Evolutionary conservation across 2,797 vertebrate genomes (phyloP), one percentile per base, ranked within the genome.

Genomic region (Zalophus californianus): DNA sequence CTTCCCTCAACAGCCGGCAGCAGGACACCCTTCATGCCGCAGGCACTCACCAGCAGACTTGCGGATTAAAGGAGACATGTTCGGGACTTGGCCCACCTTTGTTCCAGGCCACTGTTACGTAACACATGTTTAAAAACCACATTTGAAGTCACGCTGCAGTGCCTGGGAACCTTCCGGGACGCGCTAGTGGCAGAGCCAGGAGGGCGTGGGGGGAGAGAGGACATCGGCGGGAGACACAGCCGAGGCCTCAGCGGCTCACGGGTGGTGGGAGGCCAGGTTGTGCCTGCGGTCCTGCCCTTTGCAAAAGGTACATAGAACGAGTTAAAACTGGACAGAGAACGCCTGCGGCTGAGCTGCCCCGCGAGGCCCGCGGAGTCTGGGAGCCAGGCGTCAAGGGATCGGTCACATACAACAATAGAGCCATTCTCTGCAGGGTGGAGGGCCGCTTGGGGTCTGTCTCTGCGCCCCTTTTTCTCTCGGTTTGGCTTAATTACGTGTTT

Each of bases 341-440:
- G 54, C 85, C 35, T 0, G n/a, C 10, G 79, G 87, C 29, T 3
- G 16, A 38, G 14, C 84, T 64, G 50, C 72, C 44, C 35, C 4
- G 3, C 4, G 11, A 62, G 29, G 38, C 15, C 56, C 62, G 27
- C 3, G 11, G 14, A 48, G 21, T 14, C 23, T 3, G 3, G 11
- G 14, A 48, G 21, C 14, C 23, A 5, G 0, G 13, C 41, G 0
- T 3, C 4, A 0, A 1, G 35, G 2, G 13, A 15, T 20, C 11
- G 14, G 0, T 0, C n/a, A 3, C 4, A 8, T 23, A 20, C 23
- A 29, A 2, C 4, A 29, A 29, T 3, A 2, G 50, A 8, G 25
- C 29, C 7, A 2, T 4, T 32, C 25, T 27, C 18, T 8, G 20
- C 21, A 0, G 11, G 7, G 38, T 2, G 7, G 25, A 11, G 50